Percentiles rank a stretch among this genome's conserved stretches.
These are phyloP conservation scores for Scaptomyza tumidula DNA, from an alignment of 2,888 invertebrate genomes.

Conservation along the genomic window DNA sequence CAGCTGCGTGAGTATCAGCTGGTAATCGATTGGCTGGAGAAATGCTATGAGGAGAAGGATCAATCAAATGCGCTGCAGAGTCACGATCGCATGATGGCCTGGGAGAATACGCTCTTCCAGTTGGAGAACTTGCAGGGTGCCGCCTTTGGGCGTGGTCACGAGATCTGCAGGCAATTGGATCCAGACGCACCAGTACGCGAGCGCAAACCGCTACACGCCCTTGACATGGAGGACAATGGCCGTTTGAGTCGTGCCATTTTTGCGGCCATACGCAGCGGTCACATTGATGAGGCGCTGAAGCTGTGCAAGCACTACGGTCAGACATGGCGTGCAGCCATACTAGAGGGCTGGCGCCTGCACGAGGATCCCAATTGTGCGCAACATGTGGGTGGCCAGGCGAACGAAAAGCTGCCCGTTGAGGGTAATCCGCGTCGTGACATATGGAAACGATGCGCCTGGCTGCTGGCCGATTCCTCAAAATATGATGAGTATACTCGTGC, in stretches of 20 bases:
- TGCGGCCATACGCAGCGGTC: conserved; percentile 92
- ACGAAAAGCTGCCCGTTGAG: conserved; percentile 86
- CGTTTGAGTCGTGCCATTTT: conserved; percentile 87
- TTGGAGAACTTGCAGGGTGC: conserved; percentile 86
- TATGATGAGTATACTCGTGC: conserved; percentile 87
- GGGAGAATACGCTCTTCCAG: conserved; percentile 96
- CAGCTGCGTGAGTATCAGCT: conserved; percentile 90
- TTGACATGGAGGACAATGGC: conserved; percentile 93
- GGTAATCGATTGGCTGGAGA: conserved; percentile 96
- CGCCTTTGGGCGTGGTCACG: conserved; percentile 86
- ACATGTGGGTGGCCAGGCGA: conserved; percentile 68
- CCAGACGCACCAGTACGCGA: conserved; percentile 95
- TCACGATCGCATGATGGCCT: conserved; percentile 90
- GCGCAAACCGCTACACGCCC: conserved; percentile 91
- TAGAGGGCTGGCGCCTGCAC: conserved; percentile 95
- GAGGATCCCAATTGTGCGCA: conserved; percentile 92
- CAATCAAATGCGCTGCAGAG: conserved; percentile 87
- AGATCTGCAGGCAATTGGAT: conserved; percentile 90
- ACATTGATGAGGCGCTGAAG: conserved; percentile 92
- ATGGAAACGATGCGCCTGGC: conserved; percentile 91
- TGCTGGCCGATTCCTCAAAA: conserved; percentile 86
- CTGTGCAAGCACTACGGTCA: conserved; percentile 94
- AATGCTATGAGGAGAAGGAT: conserved; percentile 88
- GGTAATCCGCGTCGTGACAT: conserved; percentile 93
- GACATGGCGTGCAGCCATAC: conserved; percentile 94